Evolutionary conservation across 2,888 invertebrate genomes (phyloP).

Genomic region (Lissocephala sabroskyi): DNA sequence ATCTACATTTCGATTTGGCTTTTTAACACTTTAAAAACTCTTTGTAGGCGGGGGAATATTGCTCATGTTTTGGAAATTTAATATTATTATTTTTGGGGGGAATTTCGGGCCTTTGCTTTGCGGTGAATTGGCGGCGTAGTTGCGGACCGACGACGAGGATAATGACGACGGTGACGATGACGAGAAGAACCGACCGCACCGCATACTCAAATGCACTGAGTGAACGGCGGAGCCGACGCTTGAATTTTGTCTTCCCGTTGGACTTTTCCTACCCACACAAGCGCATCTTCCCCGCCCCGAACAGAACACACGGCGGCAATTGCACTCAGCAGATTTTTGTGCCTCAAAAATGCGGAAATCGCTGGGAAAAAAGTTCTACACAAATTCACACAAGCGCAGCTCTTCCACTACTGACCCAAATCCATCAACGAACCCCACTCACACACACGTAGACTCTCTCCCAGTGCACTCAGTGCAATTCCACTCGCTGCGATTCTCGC

Average conservation of each 20-base stretch:
- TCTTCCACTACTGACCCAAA: constrained; percentile 66
- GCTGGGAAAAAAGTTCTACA: constrained; percentile 13
- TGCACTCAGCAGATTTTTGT: no score
- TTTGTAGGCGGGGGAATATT: no score
- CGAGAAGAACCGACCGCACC: constrained; percentile 41
- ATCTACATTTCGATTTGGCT: background rate
- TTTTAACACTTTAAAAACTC: constrained; percentile 1
- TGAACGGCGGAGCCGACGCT: constrained; percentile 16
- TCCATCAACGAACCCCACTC: constrained; percentile 40
- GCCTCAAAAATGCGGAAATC: constrained; percentile 42
- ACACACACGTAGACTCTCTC: no score
- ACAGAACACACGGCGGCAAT: no score
- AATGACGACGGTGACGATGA: constrained; percentile 11
- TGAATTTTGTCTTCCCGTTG: constrained; percentile 32
- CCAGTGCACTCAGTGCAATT: constrained; percentile 18
- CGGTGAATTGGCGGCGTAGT: constrained; percentile 11
- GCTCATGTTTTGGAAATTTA: constrained; percentile 7
- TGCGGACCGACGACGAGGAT: no score
- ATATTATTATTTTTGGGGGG: background rate
- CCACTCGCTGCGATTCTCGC: constrained; percentile 20
- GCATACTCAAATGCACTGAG: constrained; percentile 66
- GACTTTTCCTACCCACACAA: constrained; percentile 18
- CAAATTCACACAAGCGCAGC: constrained; percentile 18
- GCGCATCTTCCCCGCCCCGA: no score
- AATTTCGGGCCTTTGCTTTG: background rate